phyloP scores from a whole-genome alignment of 2,888 invertebrate species.

The Drosophila mimetica region DNA sequence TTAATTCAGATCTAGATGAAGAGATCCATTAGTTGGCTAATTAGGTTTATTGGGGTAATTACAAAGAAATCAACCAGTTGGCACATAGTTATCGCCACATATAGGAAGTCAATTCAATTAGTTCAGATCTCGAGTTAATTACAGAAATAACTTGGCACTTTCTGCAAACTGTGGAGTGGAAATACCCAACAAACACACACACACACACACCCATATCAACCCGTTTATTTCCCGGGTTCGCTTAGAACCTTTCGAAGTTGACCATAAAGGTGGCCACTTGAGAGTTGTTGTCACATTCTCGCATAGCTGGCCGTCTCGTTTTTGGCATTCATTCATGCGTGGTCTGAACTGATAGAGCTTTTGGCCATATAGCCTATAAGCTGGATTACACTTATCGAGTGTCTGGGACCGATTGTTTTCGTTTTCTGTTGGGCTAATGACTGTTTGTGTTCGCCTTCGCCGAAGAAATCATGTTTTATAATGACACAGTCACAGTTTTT shows the following conservation, averaged over 20 bases:
- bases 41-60: not conserved
- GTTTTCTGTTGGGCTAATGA: slow-evolving; percentile 27
- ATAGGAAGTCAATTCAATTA: not conserved
- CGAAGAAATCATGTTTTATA: slow-evolving; percentile 56
- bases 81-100: not conserved
- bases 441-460: slow-evolving; percentile 57
- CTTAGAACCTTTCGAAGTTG: slow-evolving; percentile 12
- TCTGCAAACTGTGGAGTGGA: not conserved
- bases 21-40: not conserved
- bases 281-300: slow-evolving; percentile 12
- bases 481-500: slow-evolving; percentile 45
- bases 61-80: not conserved
- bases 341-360: slow-evolving; percentile 1
- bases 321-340: slow-evolving; percentile 41
- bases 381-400: slow-evolving; percentile 38
- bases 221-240: slow-evolving; percentile 13
- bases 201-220: not conserved
- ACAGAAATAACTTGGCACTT: not conserved
- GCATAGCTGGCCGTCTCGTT: not conserved
- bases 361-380: slow-evolving; percentile 11
- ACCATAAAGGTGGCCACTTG: slow-evolving; percentile 21
- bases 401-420: not conserved
- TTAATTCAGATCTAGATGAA: not conserved
- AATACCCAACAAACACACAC: not conserved
- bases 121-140: not conserved